Evolutionary conservation across 2,113 vertebrate species (phyloP).

Genomic region (Carassius auratus): DNA sequence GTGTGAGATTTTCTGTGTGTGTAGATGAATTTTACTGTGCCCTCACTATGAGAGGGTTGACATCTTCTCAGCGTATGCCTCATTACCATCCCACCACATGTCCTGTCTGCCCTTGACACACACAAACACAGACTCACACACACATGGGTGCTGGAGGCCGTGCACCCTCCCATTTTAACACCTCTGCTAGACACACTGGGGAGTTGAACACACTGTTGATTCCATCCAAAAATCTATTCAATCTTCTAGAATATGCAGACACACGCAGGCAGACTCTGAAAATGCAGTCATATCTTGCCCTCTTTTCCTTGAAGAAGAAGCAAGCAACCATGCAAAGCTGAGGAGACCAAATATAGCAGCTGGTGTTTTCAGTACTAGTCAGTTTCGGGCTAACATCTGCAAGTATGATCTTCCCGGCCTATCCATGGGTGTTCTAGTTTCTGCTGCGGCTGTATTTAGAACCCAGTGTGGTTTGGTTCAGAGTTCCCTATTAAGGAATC

Average conservation of each 20-base stretch:
- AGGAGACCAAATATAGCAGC: background rate
- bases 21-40: background rate
- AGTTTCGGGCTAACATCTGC: background rate
- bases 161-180: background rate
- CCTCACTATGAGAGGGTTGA: constrained; percentile 27
- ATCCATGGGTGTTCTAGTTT: background rate
- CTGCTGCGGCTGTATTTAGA: background rate
- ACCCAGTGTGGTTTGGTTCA: background rate
- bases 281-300: background rate
- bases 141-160: constrained; percentile 7
- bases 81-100: constrained; percentile 61
- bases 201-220: constrained; percentile 53
- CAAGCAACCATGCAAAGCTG: background rate
- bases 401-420: background rate
- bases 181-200: constrained; percentile 32
- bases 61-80: constrained; percentile 25
- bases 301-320: background rate
- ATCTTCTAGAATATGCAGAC: constrained; percentile 36
- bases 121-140: constrained; percentile 39
- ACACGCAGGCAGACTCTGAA: background rate
- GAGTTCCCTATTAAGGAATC: background rate
- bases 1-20: background rate
- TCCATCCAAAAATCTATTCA: constrained; percentile 42
- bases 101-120: constrained; percentile 50
- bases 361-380: background rate